Evolutionary conservation across 2,888 invertebrate genomes (phyloP), one percentile per base, ranked within the genome.

Genomic region (Diadromus collaris): DNA sequence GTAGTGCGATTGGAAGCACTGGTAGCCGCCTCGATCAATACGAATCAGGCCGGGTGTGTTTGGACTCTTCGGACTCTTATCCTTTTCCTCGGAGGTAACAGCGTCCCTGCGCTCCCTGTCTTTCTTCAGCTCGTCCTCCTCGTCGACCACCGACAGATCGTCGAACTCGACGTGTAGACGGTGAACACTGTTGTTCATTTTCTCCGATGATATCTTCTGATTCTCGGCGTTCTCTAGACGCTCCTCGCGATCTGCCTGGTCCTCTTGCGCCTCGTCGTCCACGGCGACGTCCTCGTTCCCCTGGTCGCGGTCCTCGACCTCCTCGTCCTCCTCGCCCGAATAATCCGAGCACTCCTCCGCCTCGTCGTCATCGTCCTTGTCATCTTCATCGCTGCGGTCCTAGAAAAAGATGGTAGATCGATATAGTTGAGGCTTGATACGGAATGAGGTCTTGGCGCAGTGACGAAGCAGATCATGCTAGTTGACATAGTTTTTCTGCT

Each of bases 101-200:
- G 19, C 10, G 2, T 74, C 80, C 24, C 67, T 74, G 4, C 56
- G 67, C 4, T 86, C 88, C 69, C 84, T 88, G 5, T 88, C 87
- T 72, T 88, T 90, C 27, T 88, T 88, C 10, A 84, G 41, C 60
- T 91, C 90, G 9, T 90, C 90, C 75, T 96, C 96, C 88, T 96
- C 96, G 6, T 95, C 95, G 58, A 96, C 96, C 29, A 96, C 94
- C 76, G 95, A 95, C 63, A 96, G 92, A 88, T 95, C 95, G 90
- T 96, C 95, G 90, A 95, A 96, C 76, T 91, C 91, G 5, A 89
- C 87, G 75, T 88, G 87, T 21, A 88, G 74, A 44, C 89, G 85
- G 74, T 88, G 88, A 65, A 86, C 61, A 76, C 79, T 79, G 63
- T 76, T 87, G 78, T 82, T 86, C 84, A 86, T 85, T 67, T 88